Evolutionary conservation across 2,113 vertebrate species (phyloP), one percentile per base, ranked within the genome.

Genomic region (Ceratotherium simum): DNA sequence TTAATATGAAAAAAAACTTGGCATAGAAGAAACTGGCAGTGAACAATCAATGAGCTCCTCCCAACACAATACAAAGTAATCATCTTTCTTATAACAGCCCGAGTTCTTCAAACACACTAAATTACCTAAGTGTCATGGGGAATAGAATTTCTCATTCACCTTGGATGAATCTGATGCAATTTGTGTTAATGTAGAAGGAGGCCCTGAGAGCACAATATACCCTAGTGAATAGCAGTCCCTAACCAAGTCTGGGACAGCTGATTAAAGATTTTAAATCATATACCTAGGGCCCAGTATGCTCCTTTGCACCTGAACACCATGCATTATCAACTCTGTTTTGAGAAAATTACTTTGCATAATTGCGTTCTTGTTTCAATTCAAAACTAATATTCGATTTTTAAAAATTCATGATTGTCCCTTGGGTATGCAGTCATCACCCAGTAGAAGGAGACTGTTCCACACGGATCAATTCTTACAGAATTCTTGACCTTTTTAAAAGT

Each of bases 51-150:
- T n/a, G 16, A 58, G 42, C 3, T 94, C 31, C 67, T 97, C 25
- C 36, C 64, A 67, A 93, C 27, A 94, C 39, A 96, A 96, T 94
- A n/a, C 29, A 72, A 96, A 76, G 51, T 36, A 97, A 97, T 95
- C 36, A 93, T 93, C 86, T 91, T 93, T 88, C 78, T 65, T 93
- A 90, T 67, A 85, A 95, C 93, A 80, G 75, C 25, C 9, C 72
- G 54, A 82, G 10, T 51, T 85, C 39, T 78, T 80, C 81, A 73
- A 95, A 56, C 33, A 96, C 18, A 89, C n/a, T 78, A 87, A 96
- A 94, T 97, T 95, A 80, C 36, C 51, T 64, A 58, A 82, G 73
- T 56, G 36, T 48, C 48, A 76, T 33, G 76, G 31, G 27, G 23
- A 88, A 96, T 90, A 65, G 82, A 95, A 95, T 79, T 95, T 65